Percentiles rank a stretch among this genome's conserved stretches.
Evolutionary conservation across 2,113 vertebrate species (phyloP).

Genomic region (Limanda limanda): DNA sequence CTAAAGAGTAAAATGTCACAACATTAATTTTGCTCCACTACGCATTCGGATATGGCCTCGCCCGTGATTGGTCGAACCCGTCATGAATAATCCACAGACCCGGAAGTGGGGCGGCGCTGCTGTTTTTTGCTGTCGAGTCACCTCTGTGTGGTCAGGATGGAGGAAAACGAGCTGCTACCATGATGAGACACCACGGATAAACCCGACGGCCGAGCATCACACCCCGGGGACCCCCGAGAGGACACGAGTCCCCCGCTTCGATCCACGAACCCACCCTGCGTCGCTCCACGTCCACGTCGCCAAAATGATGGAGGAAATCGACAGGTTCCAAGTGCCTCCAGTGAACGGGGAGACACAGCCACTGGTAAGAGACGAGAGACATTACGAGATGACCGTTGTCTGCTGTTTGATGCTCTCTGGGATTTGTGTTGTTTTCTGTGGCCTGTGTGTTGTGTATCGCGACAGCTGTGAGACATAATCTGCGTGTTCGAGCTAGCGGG

Average conservation of each 20-base stretch:
- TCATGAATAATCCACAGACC: conserved; percentile 61
- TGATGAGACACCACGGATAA: conserved; percentile 56
- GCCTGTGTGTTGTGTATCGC: conserved; percentile 16
- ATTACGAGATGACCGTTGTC: conserved; percentile 6
- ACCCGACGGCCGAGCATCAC: conserved; percentile 34
- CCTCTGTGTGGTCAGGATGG: conserved; percentile 75
- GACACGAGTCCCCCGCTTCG: conserved; percentile 13
- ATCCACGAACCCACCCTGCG: not conserved
- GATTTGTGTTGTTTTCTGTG: not conserved
- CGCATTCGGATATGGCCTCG: conserved; percentile 20
- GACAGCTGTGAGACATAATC: conserved; percentile 42
- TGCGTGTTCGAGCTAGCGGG: conserved; percentile 33
- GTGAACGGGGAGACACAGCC: conserved; percentile 94
- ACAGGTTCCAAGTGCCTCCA: conserved; percentile 94
- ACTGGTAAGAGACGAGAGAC: conserved; percentile 84
- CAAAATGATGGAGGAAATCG: conserved; percentile 97
- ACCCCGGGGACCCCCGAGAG: conserved; percentile 12
- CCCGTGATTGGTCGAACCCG: conserved; percentile 58
- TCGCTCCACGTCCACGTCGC: conserved; percentile 52
- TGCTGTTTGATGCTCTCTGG: not conserved
- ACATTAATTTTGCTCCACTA: not conserved
- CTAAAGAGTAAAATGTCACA: not conserved
- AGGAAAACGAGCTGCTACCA: conserved; percentile 75
- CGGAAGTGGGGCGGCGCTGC: conserved; percentile 80
- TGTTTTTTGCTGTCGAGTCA: conserved; percentile 84